Percentiles rank a stretch among this genome's conserved stretches.
Conservation (phyloP, 2,113 vertebrate genomes). For the Cinclus cinclus region DNA sequence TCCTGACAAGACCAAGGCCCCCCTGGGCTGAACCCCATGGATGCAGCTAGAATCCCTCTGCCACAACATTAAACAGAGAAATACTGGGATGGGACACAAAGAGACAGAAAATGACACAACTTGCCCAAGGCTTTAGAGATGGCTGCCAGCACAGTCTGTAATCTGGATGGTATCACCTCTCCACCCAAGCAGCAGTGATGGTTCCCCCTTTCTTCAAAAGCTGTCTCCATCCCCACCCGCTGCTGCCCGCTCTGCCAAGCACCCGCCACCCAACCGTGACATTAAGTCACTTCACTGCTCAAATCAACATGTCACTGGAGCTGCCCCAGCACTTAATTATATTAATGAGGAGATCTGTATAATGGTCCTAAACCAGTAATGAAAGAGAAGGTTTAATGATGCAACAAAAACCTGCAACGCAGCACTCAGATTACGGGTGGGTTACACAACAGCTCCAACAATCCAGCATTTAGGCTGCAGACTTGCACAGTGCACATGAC, state of each 20-base stretch:
- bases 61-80: not conserved
- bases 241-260: not conserved
- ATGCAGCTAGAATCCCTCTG: not conserved
- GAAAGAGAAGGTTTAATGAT: conserved; percentile 53
- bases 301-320: not conserved
- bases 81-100: not conserved
- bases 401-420: conserved; percentile 45
- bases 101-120: not conserved
- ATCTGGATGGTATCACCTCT: not conserved
- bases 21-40: fast-evolving
- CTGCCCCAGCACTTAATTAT: not conserved
- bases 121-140: not conserved
- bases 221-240: fast-evolving
- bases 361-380: conserved; percentile 47
- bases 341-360: conserved; percentile 31
- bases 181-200: fast-evolving
- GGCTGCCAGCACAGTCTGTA: not conserved
- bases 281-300: not conserved
- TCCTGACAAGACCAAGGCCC: not conserved
- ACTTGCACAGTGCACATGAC: not conserved
- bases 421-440: not conserved
- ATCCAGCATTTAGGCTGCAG: not conserved
- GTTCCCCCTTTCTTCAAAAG: not conserved
- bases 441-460: conserved; percentile 8
- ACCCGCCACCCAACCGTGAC: fast-evolving